Base-by-base conservation (phyloP, 2,797 vertebrate genomes). In the Lophotriccus pileatus region DNA sequence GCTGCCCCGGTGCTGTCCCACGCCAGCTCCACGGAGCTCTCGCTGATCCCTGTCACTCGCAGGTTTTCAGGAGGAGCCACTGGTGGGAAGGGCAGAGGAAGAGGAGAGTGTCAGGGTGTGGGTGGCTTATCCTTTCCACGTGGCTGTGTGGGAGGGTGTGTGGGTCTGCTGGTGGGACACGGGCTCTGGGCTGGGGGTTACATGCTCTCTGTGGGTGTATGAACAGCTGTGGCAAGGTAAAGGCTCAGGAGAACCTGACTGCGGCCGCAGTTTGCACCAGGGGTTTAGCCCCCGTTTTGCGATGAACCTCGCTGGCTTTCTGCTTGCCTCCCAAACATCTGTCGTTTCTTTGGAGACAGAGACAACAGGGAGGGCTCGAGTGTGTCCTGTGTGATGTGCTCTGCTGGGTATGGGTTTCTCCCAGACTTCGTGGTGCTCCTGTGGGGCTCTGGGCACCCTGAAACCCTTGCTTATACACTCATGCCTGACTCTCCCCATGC, bases 31-130 rank as follows among this genome's bases (percentile, higher is more conserved):
- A 99, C 96, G 89, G 98, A 98, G 87, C 96, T 97, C 85, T 99
- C 99, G 1, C 98, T 98, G 94, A 99, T 98, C 12, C 97, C 98
- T 13, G 96, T 98, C 80, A 99, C 98, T 80, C 96, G 98, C 93
- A 99, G 95, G 95, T 99, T 98, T 97, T 98, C 98, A 1, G 99
- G 99, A 68, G 99, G 98, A 92, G 98, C 98, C 97, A 99, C 99
- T 99, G 97, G 92, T 70, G 36, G 85, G 92, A 75, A 97, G 84
- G 95, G 74, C 94, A 96, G 72, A 95, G 68, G 96, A 58, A 92
- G 55, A 67, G 79, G 91, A 95, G 76, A 93, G 87, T 3, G 24
- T 98, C 96, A 97, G 91, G 74, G 64, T 30, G 79, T 76, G 49
- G 0, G 0, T 70, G 37, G 15, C 27, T 93, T 62, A 21, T 63